A percentile compares a stretch with the other conserved stretches of the same genome.
Conservation (phyloP, 2,113 vertebrate genomes). For the Myrmecophaga tridactyla region DNA sequence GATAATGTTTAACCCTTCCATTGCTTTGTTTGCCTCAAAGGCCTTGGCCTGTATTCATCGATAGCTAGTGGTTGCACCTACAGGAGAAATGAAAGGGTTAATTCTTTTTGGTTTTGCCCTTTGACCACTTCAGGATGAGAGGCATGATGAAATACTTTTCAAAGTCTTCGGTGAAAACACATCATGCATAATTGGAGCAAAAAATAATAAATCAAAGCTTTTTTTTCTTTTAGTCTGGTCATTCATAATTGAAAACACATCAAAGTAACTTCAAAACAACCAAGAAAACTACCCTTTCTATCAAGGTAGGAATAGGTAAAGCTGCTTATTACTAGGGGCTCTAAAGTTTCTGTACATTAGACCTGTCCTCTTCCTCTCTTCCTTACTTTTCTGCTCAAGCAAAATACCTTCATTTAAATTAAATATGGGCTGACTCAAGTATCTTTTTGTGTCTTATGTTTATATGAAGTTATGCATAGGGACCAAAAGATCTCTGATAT, state of each 20-base stretch:
- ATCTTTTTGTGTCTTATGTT: constrained; percentile 26
- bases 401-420: constrained; percentile 8
- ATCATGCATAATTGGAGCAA: constrained; percentile 90
- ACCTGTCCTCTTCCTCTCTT: constrained; percentile 33
- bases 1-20: constrained; percentile 66
- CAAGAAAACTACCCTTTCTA: constrained; percentile 67
- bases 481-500: background rate
- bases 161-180: constrained; percentile 89
- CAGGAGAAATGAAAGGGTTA: constrained; percentile 79
- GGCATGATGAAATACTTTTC: constrained; percentile 91
- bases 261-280: constrained; percentile 81
- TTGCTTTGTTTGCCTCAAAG: constrained; percentile 4
- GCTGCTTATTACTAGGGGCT: constrained; percentile 43
- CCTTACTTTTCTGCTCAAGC: constrained; percentile 56
- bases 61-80: constrained; percentile 5
- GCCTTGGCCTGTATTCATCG: background rate
- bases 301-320: constrained; percentile 63
- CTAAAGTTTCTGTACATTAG: constrained; percentile 45
- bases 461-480: background rate
- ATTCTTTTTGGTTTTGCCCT: constrained; percentile 84
- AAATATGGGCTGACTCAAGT: constrained; percentile 8
- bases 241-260: constrained; percentile 97
- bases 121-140: constrained; percentile 87
- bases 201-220: constrained; percentile 93
- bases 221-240: constrained; percentile 83